phyloP scores from a whole-genome alignment of 2,113 vertebrate genomes.

The Alethe castanea region DNA sequence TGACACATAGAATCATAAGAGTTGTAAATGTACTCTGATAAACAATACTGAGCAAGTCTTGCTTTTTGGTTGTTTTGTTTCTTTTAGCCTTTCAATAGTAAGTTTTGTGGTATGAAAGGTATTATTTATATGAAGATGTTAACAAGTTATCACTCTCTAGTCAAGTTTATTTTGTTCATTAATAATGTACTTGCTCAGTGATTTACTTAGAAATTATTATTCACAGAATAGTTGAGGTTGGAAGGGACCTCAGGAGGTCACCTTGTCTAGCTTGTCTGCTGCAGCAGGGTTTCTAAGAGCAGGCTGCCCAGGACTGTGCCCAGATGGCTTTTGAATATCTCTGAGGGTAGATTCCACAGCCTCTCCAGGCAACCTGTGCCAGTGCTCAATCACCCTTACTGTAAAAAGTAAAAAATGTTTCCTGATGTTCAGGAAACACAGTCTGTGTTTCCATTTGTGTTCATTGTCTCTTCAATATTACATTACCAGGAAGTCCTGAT shows the following conservation, averaged over 20 bases:
- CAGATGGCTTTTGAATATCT: background rate
- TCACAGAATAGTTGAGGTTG: background rate
- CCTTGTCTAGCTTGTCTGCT: background rate
- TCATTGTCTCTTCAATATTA: background rate
- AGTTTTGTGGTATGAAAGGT: background rate
- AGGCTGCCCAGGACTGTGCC: background rate
- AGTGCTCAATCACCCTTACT: background rate
- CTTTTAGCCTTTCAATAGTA: background rate
- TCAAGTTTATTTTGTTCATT: background rate
- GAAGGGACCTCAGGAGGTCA: background rate
- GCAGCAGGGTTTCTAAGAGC: background rate
- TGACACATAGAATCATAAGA: background rate
- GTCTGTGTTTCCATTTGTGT: background rate
- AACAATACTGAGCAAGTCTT: background rate
- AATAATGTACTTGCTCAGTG: background rate
- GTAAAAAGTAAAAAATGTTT: background rate
- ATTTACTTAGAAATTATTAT: background rate
- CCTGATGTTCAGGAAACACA: background rate
- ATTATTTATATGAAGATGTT: background rate
- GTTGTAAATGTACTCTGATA: background rate
- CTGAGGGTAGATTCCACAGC: background rate
- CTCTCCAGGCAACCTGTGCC: background rate
- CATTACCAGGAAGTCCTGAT: background rate
- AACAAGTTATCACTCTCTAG: background rate
- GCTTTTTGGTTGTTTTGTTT: background rate